Evolutionary conservation across 2,888 invertebrate species (phyloP).

Genomic region (Morpho achilles): DNA sequence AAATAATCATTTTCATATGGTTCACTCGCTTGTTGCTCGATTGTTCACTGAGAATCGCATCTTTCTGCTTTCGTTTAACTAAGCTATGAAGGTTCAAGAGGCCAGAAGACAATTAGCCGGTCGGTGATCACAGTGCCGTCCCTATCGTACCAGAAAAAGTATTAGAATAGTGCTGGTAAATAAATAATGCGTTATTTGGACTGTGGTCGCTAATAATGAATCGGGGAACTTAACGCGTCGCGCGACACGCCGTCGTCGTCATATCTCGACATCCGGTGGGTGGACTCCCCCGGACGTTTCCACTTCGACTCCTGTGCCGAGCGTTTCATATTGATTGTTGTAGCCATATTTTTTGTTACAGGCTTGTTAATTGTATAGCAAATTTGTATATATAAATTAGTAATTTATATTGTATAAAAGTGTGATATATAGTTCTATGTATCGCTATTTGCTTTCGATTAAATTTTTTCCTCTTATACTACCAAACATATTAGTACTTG

Average conservation of each 20-base stretch:
- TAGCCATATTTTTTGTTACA: slow-evolving; percentile 3
- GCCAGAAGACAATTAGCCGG: too few species aligned
- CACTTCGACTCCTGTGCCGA: slow-evolving; percentile 41
- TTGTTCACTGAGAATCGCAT: too few species aligned
- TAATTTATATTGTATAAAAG: too few species aligned
- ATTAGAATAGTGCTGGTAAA: background rate
- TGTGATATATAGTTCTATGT: too few species aligned
- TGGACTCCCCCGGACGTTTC: slow-evolving; percentile 45
- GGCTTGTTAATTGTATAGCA: too few species aligned
- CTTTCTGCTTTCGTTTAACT: too few species aligned
- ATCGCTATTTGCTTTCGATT: background rate
- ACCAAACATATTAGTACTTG: background rate
- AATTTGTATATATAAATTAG: too few species aligned
- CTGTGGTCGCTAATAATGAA: slow-evolving; percentile 30
- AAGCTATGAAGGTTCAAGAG: too few species aligned
- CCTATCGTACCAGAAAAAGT: too few species aligned
- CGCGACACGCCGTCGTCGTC: slow-evolving; percentile 45
- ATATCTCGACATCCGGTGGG: slow-evolving; percentile 60
- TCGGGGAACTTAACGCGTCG: slow-evolving; percentile 42
- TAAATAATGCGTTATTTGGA: background rate
- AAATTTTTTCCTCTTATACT: background rate
- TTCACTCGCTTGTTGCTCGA: too few species aligned
- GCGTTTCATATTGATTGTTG: slow-evolving; percentile 46
- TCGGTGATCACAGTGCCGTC: too few species aligned
- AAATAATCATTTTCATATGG: too few species aligned